phyloP scores from a whole-genome alignment of 2,888 invertebrate genomes.

The Metellina segmentata region DNA sequence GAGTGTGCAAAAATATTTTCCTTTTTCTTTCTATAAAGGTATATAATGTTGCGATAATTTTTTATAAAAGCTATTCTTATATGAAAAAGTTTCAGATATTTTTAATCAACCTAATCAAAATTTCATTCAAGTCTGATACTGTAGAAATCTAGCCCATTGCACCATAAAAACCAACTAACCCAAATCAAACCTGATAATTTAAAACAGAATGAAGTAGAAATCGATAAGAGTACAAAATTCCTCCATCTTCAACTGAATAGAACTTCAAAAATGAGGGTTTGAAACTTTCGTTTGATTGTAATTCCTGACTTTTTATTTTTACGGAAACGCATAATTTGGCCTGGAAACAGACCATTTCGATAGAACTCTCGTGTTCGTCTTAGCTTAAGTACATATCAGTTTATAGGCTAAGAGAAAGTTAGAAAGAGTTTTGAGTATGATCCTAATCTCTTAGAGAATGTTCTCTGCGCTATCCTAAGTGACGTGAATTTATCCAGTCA shows the following conservation, averaged over 20 bases:
- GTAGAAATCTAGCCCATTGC: no score
- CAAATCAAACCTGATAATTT: no score
- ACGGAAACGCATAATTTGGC: slow-evolving; percentile 47
- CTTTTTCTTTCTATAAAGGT: no score
- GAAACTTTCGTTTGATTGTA: slow-evolving; percentile 12
- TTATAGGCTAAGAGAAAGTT: slow-evolving; percentile 35
- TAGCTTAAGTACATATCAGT: slow-evolving; percentile 39
- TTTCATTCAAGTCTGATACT: no score
- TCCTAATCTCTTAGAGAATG: slow-evolving; percentile 13
- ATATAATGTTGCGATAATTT: no score
- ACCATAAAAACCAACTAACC: no score
- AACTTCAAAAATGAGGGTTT: background rate
- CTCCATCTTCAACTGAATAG: background rate
- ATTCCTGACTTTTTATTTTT: slow-evolving; percentile 18
- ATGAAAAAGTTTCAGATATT: no score
- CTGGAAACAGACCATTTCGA: slow-evolving; percentile 26
- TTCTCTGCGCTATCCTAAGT: no score
- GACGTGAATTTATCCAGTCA: no score
- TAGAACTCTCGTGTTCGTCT: slow-evolving; percentile 11
- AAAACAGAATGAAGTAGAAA: slow-evolving; percentile 11
- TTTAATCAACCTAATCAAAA: no score
- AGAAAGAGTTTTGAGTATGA: slow-evolving; percentile 37
- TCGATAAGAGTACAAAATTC: background rate
- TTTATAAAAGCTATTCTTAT: no score
- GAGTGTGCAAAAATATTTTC: no score